A percentile compares a stretch with the other conserved stretches of the same genome.
phyloP scores from a whole-genome alignment of 1,140 invertebrate genomes.

The Drosophila subpulchrella region DNA sequence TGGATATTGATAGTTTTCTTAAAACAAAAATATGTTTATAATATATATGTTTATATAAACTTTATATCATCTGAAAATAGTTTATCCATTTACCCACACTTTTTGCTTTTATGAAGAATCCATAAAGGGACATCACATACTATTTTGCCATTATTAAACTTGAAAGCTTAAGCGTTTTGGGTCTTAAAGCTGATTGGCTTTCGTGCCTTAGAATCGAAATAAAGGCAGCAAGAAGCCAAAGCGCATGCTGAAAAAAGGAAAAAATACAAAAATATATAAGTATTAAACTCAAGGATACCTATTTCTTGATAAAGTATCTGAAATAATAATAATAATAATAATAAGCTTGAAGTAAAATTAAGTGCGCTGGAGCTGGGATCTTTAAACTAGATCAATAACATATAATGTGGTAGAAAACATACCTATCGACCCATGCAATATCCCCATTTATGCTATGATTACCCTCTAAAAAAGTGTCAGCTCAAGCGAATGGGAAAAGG shows the following conservation, averaged over 20 bases:
- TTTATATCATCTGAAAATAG: slow-evolving; percentile 19
- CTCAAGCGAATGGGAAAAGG: slow-evolving; percentile 21
- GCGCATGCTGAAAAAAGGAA: slow-evolving; percentile 18
- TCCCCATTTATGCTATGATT: neutral
- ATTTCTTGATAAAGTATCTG: neutral
- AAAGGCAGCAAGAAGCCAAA: slow-evolving; percentile 37
- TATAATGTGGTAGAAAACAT: too few relatives aligned
- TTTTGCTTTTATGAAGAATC: neutral
- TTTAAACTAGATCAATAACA: too few relatives aligned
- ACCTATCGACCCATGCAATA: neutral
- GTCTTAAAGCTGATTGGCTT: slow-evolving; percentile 56
- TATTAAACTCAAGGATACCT: slow-evolving; percentile 1
- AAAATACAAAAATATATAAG: neutral
- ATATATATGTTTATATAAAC: too few relatives aligned
- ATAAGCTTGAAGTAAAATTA: too few relatives aligned
- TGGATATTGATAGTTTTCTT: neutral
- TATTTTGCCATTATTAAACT: slow-evolving; percentile 23
- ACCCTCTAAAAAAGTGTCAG: slow-evolving; percentile 27
- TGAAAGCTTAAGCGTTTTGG: slow-evolving; percentile 40
- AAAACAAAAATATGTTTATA: neutral
- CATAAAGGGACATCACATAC: slow-evolving; percentile 7
- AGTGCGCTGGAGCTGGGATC: too few relatives aligned
- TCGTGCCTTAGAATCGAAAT: slow-evolving; percentile 8
- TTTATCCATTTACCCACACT: neutral
- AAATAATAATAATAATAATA: too few relatives aligned